Conservation (phyloP, 2,888 invertebrate species). For the Adelognathus sp. region DNA sequence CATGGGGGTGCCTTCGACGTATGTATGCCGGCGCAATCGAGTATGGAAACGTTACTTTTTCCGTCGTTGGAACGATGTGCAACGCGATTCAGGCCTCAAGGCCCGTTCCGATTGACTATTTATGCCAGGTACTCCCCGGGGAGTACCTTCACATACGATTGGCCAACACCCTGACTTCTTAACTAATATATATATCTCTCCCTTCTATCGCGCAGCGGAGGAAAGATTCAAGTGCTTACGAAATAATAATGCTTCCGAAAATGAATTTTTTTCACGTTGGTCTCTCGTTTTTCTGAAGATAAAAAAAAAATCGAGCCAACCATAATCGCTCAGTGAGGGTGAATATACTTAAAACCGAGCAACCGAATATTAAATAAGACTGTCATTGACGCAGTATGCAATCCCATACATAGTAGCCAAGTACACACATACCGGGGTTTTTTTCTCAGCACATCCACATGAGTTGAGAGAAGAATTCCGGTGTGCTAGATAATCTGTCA, state of each 20-base stretch:
- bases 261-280: background rate
- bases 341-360: too few species aligned
- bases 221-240: background rate
- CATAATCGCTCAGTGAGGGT: too few species aligned
- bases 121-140: background rate
- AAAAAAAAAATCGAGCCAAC: too few species aligned
- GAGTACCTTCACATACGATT: background rate
- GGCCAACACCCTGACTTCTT: background rate
- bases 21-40: background rate
- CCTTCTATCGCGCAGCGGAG: background rate
- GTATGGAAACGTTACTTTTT: background rate
- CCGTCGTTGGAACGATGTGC: background rate
- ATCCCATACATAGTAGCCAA: too few species aligned
- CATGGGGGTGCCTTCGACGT: background rate
- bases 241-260: background rate
- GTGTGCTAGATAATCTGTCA: too few species aligned
- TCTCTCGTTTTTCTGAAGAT: too few species aligned
- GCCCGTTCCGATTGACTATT: background rate
- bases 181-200: background rate
- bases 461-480: too few species aligned
- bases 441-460: too few species aligned
- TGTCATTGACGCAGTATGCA: too few species aligned
- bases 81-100: background rate
- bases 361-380: too few species aligned
- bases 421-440: too few species aligned